These are phyloP conservation scores for Anhinga rufa DNA, from an alignment of 2,113 vertebrate species.

Conservation along the genomic window DNA sequence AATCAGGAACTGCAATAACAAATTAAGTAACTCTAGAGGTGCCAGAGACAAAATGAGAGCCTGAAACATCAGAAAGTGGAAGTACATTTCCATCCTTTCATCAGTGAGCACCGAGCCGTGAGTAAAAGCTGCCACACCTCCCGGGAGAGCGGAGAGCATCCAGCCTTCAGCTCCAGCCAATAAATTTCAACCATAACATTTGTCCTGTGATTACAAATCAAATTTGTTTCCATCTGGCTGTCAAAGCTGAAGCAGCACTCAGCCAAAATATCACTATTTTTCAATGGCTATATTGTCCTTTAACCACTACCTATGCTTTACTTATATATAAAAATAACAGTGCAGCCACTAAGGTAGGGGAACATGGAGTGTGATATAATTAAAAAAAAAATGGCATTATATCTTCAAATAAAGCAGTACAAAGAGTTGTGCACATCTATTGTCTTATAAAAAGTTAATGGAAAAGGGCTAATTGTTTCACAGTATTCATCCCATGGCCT, in stretches of 20 bases:
- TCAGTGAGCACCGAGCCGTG: fast-evolving
- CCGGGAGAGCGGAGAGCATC: background rate
- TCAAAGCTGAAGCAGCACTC: background rate
- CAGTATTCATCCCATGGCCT: background rate
- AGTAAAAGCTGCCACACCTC: background rate
- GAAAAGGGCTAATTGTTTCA: background rate
- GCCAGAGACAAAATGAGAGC: background rate
- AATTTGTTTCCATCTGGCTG: background rate
- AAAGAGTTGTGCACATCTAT: background rate
- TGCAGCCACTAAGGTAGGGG: background rate
- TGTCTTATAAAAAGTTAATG: background rate
- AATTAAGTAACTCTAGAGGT: background rate
- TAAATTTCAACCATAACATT: background rate
- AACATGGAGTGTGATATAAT: background rate
- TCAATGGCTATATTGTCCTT: background rate
- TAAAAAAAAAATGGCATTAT: background rate
- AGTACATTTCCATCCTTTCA: background rate
- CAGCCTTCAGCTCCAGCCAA: background rate
- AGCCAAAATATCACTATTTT: background rate
- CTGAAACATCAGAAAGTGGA: background rate
- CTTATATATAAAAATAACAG: background rate
- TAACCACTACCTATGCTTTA: background rate
- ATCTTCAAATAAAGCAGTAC: background rate
- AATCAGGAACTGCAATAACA: background rate
- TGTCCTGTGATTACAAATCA: background rate